These are phyloP conservation scores for Thumatha senex DNA, from an alignment of 2,888 invertebrate species.

Conservation along the genomic window DNA sequence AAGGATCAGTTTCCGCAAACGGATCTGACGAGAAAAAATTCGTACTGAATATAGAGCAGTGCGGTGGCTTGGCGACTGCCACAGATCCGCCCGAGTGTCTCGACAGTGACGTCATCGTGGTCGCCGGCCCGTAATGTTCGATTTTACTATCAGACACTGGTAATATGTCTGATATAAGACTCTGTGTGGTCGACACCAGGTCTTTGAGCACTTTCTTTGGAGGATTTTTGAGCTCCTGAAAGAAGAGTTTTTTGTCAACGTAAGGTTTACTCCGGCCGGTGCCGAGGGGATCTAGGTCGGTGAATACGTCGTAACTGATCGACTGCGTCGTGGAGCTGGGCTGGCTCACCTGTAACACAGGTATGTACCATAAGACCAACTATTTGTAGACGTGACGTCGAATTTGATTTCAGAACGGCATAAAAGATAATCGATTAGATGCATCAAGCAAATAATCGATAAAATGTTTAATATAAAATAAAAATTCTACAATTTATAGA, in stretches of 20 bases:
- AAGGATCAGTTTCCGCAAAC: constrained; percentile 88
- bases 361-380: constrained; percentile 60
- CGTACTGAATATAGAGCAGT: constrained; percentile 49
- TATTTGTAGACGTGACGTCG: constrained; percentile 43
- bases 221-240: constrained; percentile 97
- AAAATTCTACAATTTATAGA: constrained; percentile 30
- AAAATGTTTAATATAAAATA: constrained; percentile 17
- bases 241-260: constrained; percentile 97
- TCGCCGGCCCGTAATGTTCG: constrained; percentile 67
- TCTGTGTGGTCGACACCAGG: constrained; percentile 82
- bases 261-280: constrained; percentile 96
- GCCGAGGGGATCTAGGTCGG: constrained; percentile 96
- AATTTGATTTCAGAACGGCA: constrained; percentile 13
- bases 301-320: constrained; percentile 92
- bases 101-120: constrained; percentile 75
- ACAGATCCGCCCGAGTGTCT: constrained; percentile 79
- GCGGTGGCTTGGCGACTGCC: constrained; percentile 63
- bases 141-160: constrained; percentile 57
- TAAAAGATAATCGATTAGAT: constrained; percentile 22
- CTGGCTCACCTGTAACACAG: constrained; percentile 77
- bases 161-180: constrained; percentile 64
- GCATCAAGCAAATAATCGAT: constrained; percentile 21
- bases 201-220: constrained; percentile 96
- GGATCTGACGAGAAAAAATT: constrained; percentile 83
- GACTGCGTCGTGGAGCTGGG: constrained; percentile 61